Conservation (phyloP, 2,888 invertebrate species). For the Tanytarsus gracilentus region DNA sequence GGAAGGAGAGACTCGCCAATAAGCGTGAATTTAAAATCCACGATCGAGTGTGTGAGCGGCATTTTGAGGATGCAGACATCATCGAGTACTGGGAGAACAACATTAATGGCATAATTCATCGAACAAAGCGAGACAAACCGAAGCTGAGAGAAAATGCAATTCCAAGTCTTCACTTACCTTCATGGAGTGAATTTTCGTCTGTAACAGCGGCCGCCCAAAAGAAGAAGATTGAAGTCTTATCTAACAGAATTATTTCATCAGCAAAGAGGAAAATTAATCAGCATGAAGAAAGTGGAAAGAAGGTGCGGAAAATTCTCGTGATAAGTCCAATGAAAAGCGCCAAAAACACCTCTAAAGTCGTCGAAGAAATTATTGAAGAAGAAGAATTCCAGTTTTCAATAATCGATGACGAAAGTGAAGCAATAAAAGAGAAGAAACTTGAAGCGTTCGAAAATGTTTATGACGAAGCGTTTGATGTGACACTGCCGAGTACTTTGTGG, state of each 20-base stretch:
- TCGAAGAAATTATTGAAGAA: constrained; percentile 10
- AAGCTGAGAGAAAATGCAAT: constrained; percentile 34
- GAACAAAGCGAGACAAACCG: constrained; percentile 35
- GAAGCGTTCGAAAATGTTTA: constrained; percentile 32
- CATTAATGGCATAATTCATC: constrained; percentile 35
- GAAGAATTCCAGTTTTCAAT: background rate
- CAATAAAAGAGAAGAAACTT: background rate
- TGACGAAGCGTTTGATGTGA: constrained; percentile 33
- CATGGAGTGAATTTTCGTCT: background rate
- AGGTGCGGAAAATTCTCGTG: constrained; percentile 29
- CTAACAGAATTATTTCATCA: no score
- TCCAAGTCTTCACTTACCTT: constrained; percentile 34
- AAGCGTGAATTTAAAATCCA: constrained; percentile 32
- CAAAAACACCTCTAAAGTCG: background rate
- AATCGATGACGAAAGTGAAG: background rate
- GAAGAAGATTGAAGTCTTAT: no score
- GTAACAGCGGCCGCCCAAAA: no score
- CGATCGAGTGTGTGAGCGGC: constrained; percentile 36
- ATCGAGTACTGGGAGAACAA: constrained; percentile 34
- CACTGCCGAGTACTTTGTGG: constrained; percentile 34
- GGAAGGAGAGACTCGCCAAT: constrained; percentile 33
- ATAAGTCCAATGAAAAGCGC: constrained; percentile 23
- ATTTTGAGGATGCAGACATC: constrained; percentile 34
- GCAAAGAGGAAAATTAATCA: no score
- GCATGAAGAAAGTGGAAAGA: no score